Base-by-base conservation (phyloP, 2,888 invertebrate genomes). In the Leptarthrus brevirostris region DNA sequence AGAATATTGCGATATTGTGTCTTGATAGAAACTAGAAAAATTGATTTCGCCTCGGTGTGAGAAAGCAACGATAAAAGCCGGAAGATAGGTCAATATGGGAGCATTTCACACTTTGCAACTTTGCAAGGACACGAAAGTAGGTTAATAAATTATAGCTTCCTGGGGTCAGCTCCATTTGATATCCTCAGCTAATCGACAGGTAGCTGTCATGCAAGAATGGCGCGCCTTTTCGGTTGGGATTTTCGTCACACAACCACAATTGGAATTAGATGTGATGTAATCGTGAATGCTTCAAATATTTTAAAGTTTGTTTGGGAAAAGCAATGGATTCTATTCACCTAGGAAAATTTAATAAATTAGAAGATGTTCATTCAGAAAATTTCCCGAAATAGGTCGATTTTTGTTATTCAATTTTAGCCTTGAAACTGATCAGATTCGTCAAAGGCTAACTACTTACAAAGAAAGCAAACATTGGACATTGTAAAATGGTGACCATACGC, bases 11-110 rank as follows among this genome's bases (percentile, higher is more conserved):
- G 30, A 40, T 40, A 40, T 2, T 40, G 40, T 40, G 40, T 30
- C 12, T 40, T 2, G 22, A 10, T 8, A 16, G 18, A 20, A 8
- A 30, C 2, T 8, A 16, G 18, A 20, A 8, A 30, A 36, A 20
- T 20, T 36, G 10, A 3, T 58, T 58, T 16, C 58, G 56, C 34
- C 56, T 56, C 16, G 26, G 8, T 16, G 56, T 30, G 24, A 30
- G 56, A 26, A 56, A 54, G 14, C 56, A 56, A 56, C 58, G 58
- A 58, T 58, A 58, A 58, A 58, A 58, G 40, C 58, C 36, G 58
- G 58, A 58, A 58, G 58, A 58, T 58, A 40, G 58, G 58, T 58
- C 58, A 58, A 58, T 56, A 56, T 56, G 16, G 14, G 14, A 54
- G 3, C 6, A 34, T 12, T 20, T 40, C 1, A 22, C 24, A 58